Evolutionary conservation across 2,888 invertebrate species (phyloP), one percentile per base, ranked within the genome.

Genomic region (Drosophila rellima): DNA sequence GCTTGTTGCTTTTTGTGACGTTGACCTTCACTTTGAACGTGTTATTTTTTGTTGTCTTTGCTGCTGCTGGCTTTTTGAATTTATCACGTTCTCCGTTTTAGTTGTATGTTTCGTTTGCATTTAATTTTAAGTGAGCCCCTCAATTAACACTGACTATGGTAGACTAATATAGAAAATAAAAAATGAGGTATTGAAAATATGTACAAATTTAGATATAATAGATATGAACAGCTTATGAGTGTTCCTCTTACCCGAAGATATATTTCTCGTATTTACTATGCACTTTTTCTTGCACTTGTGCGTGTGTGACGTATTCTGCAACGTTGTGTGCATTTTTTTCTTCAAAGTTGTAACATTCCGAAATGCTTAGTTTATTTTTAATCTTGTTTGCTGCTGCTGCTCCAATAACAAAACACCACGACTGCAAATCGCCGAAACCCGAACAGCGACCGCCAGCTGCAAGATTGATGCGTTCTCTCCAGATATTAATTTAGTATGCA

Each of bases 21-120:
- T 86, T 90, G 89, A 90, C 90, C 90, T 91, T 90, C 89, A 90
- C 90, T 90, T 89, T 88, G 89, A 88, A 87, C 82, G 85, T 90
- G 88, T 80, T 86, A 71, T 73, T 73, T 66, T 54, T 62, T 69
- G 57, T 56, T 51, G 65, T 59, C 40, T 51, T 42, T 29, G 15
- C 31, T 48, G 61, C 65, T 75, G 59, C 63, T 74, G 60, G 50
- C 29, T 52, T 55, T 65, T 55, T 44, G 35, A 61, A 18, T 60
- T 76, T 54, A 76, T 72, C 72, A 50, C 57, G 48, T n/a, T 63
- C n/a, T 82, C 56, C 65, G 51, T 61, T 85, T 85, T 70, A 39
- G 33, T 42, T 62, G 50, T 54, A 56, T 67, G 42, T 55, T 87
- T 74, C 78, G 78, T 56, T 70, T 59, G 50, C 45, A 73, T 75